phyloP scores from a whole-genome alignment of 2,797 vertebrate genomes.

The Podarcis lilfordi region DNA sequence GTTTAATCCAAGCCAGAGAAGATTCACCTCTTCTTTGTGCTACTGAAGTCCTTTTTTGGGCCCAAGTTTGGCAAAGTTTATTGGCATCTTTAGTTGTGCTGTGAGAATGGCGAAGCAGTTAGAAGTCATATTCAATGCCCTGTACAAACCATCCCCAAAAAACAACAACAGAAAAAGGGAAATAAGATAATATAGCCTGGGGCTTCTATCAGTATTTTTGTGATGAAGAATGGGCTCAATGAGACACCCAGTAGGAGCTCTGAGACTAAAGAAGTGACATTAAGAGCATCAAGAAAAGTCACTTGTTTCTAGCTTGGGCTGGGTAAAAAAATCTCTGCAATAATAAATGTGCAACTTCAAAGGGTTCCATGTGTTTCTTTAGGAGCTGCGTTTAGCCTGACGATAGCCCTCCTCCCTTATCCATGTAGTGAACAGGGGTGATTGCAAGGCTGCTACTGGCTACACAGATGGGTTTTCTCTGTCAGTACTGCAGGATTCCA shows the following conservation, averaged over 20 bases:
- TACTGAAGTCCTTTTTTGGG: background rate
- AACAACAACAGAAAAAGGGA: background rate
- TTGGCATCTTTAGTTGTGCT: background rate
- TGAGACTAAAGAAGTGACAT: background rate
- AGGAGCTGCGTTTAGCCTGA: background rate
- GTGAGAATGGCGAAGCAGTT: background rate
- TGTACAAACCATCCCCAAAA: background rate
- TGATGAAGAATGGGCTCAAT: background rate
- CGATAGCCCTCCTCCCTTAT: background rate
- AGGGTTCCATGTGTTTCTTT: background rate
- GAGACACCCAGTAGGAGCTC: background rate
- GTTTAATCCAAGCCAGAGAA: background rate
- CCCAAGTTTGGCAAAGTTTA: background rate
- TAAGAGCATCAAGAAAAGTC: background rate
- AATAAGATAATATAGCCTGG: background rate
- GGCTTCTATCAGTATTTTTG: background rate
- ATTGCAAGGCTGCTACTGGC: background rate
- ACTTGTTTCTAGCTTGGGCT: background rate
- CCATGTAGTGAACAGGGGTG: background rate
- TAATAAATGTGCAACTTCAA: background rate
- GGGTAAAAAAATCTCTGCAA: background rate
- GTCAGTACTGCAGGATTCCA: background rate
- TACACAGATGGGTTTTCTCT: background rate
- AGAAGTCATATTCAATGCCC: background rate
- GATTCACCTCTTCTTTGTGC: background rate